These are phyloP conservation scores for Macrotis lagotis DNA, from an alignment of 2,113 vertebrate genomes.

Conservation along the genomic window DNA sequence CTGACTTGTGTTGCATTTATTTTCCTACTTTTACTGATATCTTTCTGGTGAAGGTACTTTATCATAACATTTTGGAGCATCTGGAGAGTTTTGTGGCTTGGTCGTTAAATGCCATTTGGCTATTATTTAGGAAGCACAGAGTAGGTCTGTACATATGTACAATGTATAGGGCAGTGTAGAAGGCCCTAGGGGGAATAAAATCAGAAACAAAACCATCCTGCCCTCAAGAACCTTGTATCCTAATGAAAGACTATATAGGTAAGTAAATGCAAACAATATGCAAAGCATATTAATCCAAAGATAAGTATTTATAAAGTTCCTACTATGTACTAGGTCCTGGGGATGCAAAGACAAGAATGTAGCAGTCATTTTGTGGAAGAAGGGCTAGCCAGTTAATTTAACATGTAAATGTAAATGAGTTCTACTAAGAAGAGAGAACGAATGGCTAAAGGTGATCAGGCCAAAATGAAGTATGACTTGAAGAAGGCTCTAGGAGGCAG, in stretches of 20 bases:
- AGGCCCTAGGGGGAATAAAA: too few relatives aligned
- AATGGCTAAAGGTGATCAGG: not conserved
- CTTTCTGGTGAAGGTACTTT: not conserved
- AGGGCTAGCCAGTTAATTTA: not conserved
- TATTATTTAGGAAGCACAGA: too few relatives aligned
- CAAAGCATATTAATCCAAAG: not conserved
- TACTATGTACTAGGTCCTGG: not conserved
- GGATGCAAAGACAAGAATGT: not conserved
- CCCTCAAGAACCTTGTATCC: too few relatives aligned
- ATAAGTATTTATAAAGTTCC: not conserved
- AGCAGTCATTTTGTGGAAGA: too few relatives aligned
- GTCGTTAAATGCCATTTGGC: too few relatives aligned
- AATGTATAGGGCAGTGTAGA: too few relatives aligned
- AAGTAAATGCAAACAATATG: not conserved
- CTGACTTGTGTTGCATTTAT: not conserved
- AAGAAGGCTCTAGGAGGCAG: not conserved
- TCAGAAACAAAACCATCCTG: too few relatives aligned
- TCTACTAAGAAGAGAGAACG: not conserved
- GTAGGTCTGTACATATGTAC: too few relatives aligned
- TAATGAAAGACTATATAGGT: too few relatives aligned
- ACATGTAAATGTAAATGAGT: not conserved
- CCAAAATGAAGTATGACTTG: not conserved
- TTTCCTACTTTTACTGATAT: not conserved
- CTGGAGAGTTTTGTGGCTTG: not conserved
- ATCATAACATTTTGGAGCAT: not conserved